phyloP scores from a whole-genome alignment of 2,797 vertebrate species.

The Hippocampus kuda region DNA sequence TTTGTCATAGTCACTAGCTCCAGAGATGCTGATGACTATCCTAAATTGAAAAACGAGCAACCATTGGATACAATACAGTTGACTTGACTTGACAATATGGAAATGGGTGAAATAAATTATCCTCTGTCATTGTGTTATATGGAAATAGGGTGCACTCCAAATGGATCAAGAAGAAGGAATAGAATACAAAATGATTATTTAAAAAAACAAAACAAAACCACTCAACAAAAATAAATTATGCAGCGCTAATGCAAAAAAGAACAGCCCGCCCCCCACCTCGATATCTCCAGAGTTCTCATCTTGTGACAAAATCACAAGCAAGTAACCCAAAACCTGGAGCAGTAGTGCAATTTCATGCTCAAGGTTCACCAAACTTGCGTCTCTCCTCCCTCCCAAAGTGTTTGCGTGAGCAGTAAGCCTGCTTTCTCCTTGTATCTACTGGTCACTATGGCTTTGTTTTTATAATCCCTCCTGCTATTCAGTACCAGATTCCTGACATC shows the following conservation, averaged over 20 bases:
- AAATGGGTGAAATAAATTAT: no score
- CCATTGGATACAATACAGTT: neutral
- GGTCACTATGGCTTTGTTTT: conserved; percentile 47
- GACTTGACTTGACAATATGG: no score
- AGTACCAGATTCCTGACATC: conserved; percentile 49
- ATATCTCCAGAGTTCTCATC: neutral
- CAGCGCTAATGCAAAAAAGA: no score
- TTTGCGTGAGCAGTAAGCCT: conserved; percentile 59
- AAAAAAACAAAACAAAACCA: no score
- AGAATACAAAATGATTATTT: neutral
- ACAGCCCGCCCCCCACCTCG: no score
- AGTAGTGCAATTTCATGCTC: neutral
- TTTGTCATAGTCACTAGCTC: conserved; percentile 33
- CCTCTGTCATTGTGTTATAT: no score
- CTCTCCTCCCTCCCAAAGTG: conserved; percentile 21
- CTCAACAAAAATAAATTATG: neutral
- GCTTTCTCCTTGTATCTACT: conserved; percentile 33
- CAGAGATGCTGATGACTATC: neutral
- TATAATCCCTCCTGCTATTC: conserved; percentile 59
- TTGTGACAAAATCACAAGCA: neutral
- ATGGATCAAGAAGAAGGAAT: neutral
- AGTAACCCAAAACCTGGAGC: neutral
- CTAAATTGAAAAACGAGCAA: conserved; percentile 16
- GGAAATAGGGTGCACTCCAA: no score
- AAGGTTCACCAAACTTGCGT: conserved; percentile 10